A percentile compares a stretch with the other conserved stretches of the same genome.
phyloP scores from a whole-genome alignment of 2,113 vertebrate genomes.

The Ceratotherium simum region DNA sequence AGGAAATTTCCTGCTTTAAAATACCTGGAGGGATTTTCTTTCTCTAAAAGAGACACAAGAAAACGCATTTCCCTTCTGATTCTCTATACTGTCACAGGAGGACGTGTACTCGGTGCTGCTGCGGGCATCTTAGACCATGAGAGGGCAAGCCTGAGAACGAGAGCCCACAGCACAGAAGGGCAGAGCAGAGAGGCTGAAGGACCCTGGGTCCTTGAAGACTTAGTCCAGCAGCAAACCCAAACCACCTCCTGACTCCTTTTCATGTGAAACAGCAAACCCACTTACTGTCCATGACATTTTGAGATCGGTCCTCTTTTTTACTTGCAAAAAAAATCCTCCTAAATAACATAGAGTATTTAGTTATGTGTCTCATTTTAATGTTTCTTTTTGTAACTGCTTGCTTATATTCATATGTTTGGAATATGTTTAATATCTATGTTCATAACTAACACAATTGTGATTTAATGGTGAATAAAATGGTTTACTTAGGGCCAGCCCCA shows the following conservation, averaged over 20 bases:
- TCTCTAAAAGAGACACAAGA: neutral
- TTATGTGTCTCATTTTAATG: neutral
- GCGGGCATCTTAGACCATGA: neutral
- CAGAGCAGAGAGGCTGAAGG: neutral
- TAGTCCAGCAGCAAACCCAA: neutral
- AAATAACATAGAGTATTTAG: neutral
- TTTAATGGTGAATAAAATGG: neutral
- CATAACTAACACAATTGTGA: neutral
- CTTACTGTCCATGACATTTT: neutral
- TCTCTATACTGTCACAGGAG: neutral
- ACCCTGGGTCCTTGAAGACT: neutral
- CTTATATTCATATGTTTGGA: neutral
- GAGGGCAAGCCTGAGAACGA: neutral
- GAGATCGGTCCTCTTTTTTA: neutral
- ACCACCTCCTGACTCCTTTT: neutral
- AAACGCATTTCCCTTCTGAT: neutral
- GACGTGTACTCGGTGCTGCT: neutral
- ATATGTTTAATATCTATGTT: neutral
- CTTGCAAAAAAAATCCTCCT: neutral
- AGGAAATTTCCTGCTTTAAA: neutral
- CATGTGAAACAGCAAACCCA: neutral
- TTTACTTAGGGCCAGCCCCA: no score
- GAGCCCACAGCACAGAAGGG: neutral
- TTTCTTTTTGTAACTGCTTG: neutral
- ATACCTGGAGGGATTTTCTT: neutral